These are phyloP conservation scores for Orthosia gracilis DNA, from an alignment of 2,888 invertebrate genomes.

Conservation along the genomic window DNA sequence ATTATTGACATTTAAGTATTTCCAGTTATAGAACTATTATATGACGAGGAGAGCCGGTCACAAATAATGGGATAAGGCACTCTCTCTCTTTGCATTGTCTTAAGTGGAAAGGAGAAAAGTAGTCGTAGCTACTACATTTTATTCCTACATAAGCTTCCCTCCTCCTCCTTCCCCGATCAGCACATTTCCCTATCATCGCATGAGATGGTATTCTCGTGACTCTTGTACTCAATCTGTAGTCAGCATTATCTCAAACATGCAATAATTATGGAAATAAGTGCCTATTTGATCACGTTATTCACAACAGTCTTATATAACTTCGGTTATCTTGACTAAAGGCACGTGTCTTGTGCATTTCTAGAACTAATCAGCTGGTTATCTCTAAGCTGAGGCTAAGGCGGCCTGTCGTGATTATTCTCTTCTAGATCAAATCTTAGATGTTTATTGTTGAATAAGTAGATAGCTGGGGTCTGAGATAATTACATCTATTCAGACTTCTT, in stretches of 20 bases:
- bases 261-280: not conserved
- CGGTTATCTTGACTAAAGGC: slow-evolving; percentile 2
- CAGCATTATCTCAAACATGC: not conserved
- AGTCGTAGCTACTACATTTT: no score
- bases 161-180: no score
- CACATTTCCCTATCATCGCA: not conserved
- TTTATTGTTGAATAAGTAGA: not conserved
- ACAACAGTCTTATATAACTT: slow-evolving; percentile 33
- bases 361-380: slow-evolving; percentile 10
- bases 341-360: slow-evolving; percentile 16
- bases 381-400: not conserved
- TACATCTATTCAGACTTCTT: not conserved
- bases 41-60: not conserved
- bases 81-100: no score
- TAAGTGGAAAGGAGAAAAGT: not conserved
- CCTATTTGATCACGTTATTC: slow-evolving; percentile 38
- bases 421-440: not conserved
- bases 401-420: slow-evolving; percentile 5
- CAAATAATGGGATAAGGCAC: not conserved
- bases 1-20: no score
- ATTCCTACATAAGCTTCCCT: not conserved
- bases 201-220: not conserved
- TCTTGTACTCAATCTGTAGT: not conserved
- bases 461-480: not conserved
- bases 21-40: no score